Conservation (phyloP, 2,113 vertebrate genomes). For the Tupaia chinensis region DNA sequence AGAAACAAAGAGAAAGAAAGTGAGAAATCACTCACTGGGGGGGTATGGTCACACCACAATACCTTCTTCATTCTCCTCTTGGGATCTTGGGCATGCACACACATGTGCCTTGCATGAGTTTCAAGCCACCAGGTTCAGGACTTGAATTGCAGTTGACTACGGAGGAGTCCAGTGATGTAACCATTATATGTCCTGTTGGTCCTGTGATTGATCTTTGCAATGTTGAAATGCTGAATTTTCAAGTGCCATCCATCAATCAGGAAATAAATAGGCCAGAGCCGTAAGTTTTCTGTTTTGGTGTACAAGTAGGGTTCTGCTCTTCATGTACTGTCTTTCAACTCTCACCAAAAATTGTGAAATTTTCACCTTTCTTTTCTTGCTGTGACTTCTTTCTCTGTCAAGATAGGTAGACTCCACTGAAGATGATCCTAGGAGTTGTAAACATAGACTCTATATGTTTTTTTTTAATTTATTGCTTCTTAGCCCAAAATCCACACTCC, state of each 20-base stretch:
- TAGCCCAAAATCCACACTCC: background rate
- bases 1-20: too few relatives aligned
- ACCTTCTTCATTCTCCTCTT: too few relatives aligned
- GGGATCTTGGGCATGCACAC: too few relatives aligned
- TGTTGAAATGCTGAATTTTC: background rate
- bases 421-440: background rate
- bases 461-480: background rate
- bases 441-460: background rate
- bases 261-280: background rate
- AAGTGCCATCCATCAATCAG: background rate
- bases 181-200: too few relatives aligned
- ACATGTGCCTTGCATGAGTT: too few relatives aligned
- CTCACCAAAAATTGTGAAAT: background rate
- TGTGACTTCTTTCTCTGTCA: background rate
- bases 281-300: background rate
- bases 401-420: background rate
- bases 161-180: too few relatives aligned
- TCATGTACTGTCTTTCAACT: background rate
- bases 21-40: too few relatives aligned
- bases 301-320: background rate
- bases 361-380: background rate
- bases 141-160: too few relatives aligned
- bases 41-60: too few relatives aligned
- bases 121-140: too few relatives aligned
- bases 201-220: background rate